Evolutionary conservation across 2,113 vertebrate species (phyloP).

Genomic region (Artemisiospiza belli): DNA sequence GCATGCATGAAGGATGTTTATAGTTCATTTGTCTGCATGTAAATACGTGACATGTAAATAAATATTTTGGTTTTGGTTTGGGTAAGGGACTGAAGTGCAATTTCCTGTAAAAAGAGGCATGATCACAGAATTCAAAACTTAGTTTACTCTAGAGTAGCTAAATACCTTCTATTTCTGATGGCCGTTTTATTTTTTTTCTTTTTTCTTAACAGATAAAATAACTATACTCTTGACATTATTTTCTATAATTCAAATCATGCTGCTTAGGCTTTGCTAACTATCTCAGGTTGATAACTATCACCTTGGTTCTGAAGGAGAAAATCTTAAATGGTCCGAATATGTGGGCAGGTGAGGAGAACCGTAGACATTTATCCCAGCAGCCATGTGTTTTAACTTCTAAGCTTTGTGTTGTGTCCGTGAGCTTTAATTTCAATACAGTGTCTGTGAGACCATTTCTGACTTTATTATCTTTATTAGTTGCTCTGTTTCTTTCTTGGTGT

Average conservation of each 20-base stretch:
- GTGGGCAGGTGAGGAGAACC: conserved; percentile 10
- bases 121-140: neutral
- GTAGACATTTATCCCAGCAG: neutral
- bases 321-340: neutral
- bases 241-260: neutral
- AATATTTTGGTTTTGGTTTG: neutral
- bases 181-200: neutral
- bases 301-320: neutral
- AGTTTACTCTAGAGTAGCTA: neutral
- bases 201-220: neutral
- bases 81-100: neutral
- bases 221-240: neutral
- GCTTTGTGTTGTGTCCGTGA: neutral
- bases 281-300: neutral
- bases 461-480: neutral
- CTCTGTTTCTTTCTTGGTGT: neutral
- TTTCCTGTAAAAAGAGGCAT: neutral
- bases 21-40: neutral
- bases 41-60: neutral
- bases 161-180: neutral
- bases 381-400: neutral
- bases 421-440: neutral
- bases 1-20: neutral
- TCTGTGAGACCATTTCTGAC: neutral
- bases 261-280: neutral